phyloP scores from a whole-genome alignment of 2,797 vertebrate species.

The Stomatorhinus walkeri region DNA sequence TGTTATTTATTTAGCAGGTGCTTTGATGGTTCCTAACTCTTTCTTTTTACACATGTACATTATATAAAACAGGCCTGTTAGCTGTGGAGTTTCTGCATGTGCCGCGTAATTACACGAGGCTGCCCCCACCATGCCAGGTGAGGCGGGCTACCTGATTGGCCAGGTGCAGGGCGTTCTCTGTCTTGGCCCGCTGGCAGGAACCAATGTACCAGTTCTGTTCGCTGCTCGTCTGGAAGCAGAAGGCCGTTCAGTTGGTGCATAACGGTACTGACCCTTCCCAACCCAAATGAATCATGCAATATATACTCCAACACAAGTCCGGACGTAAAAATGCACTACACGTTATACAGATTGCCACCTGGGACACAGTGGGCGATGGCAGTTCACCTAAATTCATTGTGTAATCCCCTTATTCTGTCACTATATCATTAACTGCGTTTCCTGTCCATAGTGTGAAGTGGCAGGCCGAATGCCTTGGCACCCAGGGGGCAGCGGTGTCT shows the following conservation, averaged over 20 bases:
- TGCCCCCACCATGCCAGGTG: background rate
- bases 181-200: slow-evolving; percentile 58
- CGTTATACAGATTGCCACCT: background rate
- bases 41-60: background rate
- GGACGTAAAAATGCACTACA: background rate
- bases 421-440: background rate
- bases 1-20: background rate
- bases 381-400: background rate
- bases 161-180: slow-evolving; percentile 70
- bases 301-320: background rate
- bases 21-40: background rate
- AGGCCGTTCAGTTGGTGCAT: background rate
- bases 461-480: background rate
- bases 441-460: background rate
- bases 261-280: background rate
- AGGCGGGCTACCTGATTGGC: slow-evolving; percentile 62
- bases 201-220: slow-evolving; percentile 73
- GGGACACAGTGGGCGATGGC: background rate
- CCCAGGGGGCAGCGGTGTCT: background rate
- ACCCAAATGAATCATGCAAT: background rate
- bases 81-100: background rate
- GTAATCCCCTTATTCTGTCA: background rate
- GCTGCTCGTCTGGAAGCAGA: slow-evolving; percentile 37
- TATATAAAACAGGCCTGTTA: background rate
- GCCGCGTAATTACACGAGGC: background rate